phyloP scores from a whole-genome alignment of 2,113 vertebrate species.

The Pterocles burchelli region DNA sequence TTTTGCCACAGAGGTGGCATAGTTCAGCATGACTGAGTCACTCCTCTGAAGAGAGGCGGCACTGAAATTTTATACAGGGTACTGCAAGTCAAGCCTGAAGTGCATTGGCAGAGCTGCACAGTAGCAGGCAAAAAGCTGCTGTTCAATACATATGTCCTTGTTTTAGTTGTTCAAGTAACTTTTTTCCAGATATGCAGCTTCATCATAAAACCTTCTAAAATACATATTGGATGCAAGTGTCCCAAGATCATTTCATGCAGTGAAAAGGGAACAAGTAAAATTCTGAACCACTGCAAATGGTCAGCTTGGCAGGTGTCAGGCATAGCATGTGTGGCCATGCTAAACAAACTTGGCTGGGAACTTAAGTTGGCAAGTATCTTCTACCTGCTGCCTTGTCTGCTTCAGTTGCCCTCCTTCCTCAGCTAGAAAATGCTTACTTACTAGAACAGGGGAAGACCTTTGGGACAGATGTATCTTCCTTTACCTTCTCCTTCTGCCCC shows the following conservation, averaged over 20 bases:
- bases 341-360: conserved; percentile 38
- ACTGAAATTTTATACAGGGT: background rate
- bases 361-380: conserved; percentile 24
- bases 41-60: background rate
- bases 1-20: conserved; percentile 13
- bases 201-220: background rate
- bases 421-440: conserved; percentile 35
- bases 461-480: background rate
- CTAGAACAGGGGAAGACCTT: background rate
- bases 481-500: background rate
- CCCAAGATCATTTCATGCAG: background rate
- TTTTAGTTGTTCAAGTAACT: background rate
- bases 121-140: background rate
- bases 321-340: background rate
- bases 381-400: conserved; percentile 50
- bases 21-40: conserved; percentile 31
- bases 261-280: background rate
- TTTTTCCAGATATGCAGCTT: background rate
- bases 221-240: background rate
- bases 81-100: conserved; percentile 35
- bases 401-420: conserved; percentile 26
- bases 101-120: background rate
- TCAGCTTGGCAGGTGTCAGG: conserved; percentile 6
- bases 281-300: conserved; percentile 9
- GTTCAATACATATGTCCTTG: background rate